A percentile compares a stretch with the other conserved stretches of the same genome.
Conservation (phyloP, 2,797 vertebrate species). For the Mallotus villosus region DNA sequence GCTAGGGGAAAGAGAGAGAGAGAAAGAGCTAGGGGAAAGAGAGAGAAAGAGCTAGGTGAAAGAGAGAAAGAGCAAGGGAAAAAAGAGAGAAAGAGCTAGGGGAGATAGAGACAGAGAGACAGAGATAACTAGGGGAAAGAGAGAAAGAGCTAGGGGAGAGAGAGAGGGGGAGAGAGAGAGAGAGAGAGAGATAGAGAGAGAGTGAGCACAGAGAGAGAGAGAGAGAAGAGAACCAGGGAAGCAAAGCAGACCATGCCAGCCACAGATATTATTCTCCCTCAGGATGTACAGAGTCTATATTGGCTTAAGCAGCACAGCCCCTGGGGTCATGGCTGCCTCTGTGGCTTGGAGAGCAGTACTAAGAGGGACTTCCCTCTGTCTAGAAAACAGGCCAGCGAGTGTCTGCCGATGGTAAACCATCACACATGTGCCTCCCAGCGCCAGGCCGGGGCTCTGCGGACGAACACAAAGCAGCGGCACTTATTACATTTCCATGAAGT, state of each 20-base stretch:
- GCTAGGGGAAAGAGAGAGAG: conserved; percentile 7
- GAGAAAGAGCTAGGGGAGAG: background rate
- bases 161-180: conserved; percentile 19
- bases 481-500: conserved; percentile 84
- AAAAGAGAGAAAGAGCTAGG: conserved; percentile 43
- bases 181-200: no score
- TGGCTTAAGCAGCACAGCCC: conserved; percentile 73
- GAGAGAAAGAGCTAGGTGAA: no score
- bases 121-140: conserved; percentile 59
- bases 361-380: conserved; percentile 47
- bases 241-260: conserved; percentile 72
- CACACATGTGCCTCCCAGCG: conserved; percentile 74
- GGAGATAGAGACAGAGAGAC: conserved; percentile 61
- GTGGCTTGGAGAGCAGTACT: conserved; percentile 38
- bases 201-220: conserved; percentile 54
- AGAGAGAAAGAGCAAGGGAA: conserved; percentile 55
- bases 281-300: conserved; percentile 74
- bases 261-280: conserved; percentile 75
- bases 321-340: conserved; percentile 61
- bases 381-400: conserved; percentile 55
- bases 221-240: conserved; percentile 60
- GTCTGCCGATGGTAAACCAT: conserved; percentile 70
- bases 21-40: conserved; percentile 34
- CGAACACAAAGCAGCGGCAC: conserved; percentile 73
- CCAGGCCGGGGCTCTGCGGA: conserved; percentile 68